Evolutionary conservation across 2,888 invertebrate genomes (phyloP).

Genomic region (Venusia cambrica): DNA sequence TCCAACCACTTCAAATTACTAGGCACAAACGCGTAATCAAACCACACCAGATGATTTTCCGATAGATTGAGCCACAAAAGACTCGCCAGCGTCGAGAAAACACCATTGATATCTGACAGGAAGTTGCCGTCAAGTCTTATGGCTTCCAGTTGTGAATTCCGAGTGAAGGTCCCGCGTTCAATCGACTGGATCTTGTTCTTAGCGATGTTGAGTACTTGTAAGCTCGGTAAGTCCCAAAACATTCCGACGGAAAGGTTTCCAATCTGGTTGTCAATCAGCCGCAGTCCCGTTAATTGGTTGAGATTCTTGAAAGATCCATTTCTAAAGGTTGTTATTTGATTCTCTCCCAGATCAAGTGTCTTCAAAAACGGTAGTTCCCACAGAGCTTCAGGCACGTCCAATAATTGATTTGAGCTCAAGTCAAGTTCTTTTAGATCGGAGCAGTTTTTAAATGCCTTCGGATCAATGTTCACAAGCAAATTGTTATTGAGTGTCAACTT

Average conservation of each 20-base stretch:
- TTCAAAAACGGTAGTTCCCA: conserved; percentile 91
- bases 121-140: conserved; percentile 94
- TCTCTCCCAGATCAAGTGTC: conserved; percentile 95
- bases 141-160: conserved; percentile 90
- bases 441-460: conserved; percentile 92
- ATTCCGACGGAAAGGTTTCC: conserved; percentile 91
- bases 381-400: conserved; percentile 90
- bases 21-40: conserved; percentile 95
- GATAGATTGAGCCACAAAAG: conserved; percentile 93
- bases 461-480: conserved; percentile 88
- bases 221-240: conserved; percentile 91
- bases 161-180: conserved; percentile 90
- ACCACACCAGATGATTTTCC: conserved; percentile 95
- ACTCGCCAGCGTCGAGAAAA: conserved; percentile 91
- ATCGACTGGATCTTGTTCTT: conserved; percentile 93
- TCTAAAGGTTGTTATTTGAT: conserved; percentile 90
- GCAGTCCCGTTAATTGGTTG: conserved; percentile 91
- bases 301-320: conserved; percentile 93
- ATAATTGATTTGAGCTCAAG: conserved; percentile 91
- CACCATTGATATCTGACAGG: conserved; percentile 93
- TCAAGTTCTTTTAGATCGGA: conserved; percentile 94
- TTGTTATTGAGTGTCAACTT: conserved; percentile 93
- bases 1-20: conserved; percentile 94
- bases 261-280: conserved; percentile 94
- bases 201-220: conserved; percentile 93